Evolutionary conservation across 1,140 invertebrate genomes (phyloP).

Genomic region (Hydropsyche tenuis): DNA sequence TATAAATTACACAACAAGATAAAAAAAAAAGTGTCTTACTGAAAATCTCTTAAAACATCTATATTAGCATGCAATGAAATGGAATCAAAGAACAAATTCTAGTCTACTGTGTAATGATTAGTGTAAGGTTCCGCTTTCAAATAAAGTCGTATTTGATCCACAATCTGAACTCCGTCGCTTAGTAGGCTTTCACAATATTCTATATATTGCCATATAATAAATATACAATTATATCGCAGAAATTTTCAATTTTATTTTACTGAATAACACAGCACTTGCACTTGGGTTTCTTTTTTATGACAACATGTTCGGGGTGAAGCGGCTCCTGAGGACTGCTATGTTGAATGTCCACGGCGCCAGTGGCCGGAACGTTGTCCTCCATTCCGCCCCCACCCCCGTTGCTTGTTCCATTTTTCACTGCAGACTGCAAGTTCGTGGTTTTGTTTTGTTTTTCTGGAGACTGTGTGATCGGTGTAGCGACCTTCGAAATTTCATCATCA

Average conservation of each 20-base stretch:
- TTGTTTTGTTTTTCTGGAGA: conserved; percentile 57
- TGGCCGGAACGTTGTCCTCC: conserved; percentile 53
- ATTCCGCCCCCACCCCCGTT: conserved; percentile 56
- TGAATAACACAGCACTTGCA: conserved; percentile 89
- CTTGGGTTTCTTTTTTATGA: conserved; percentile 88
- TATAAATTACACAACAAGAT: not conserved
- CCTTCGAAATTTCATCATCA: conserved; percentile 51
- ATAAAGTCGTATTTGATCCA: conserved; percentile 1
- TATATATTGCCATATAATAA: conserved; percentile 38
- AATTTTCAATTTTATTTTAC: conserved; percentile 61
- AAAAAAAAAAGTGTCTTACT: not conserved
- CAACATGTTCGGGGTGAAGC: conserved; percentile 82
- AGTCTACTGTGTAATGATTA: not conserved
- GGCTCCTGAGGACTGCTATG: conserved; percentile 75
- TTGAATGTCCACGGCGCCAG: conserved; percentile 75
- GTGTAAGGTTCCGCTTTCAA: not conserved
- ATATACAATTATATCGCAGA: conserved; percentile 38
- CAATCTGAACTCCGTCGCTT: conserved; percentile 23
- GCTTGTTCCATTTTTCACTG: conserved; percentile 57
- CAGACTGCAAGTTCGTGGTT: conserved; percentile 54
- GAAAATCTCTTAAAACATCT: not conserved
- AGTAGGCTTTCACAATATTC: conserved; percentile 28
- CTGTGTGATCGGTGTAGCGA: conserved; percentile 52
- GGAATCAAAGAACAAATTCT: not conserved
- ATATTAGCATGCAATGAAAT: not conserved